Percentiles rank a stretch among this genome's conserved stretches.
Evolutionary conservation across 2,797 vertebrate genomes (phyloP).

Genomic region (Momotus momota): DNA sequence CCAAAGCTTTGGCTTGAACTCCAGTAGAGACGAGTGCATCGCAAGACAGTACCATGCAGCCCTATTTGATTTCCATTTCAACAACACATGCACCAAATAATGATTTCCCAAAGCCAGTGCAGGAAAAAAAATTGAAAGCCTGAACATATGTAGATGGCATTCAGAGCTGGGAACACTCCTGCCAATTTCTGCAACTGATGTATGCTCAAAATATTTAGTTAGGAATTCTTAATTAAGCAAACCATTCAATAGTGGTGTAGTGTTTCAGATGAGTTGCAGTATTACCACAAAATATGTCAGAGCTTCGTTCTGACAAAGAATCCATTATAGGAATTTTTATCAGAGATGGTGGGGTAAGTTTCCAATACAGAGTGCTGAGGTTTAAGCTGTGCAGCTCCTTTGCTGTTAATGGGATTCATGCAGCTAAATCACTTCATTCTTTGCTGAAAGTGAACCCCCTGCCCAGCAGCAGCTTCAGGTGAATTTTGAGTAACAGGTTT

Average conservation of each 20-base stretch:
- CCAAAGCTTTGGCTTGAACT: not conserved
- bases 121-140: slow-evolving; percentile 61
- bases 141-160: slow-evolving; percentile 62
- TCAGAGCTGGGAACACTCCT: not conserved
- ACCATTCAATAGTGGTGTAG: slow-evolving; percentile 20
- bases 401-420: not conserved
- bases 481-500: not conserved
- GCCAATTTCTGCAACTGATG: slow-evolving; percentile 62
- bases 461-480: not conserved
- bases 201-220: slow-evolving; percentile 66
- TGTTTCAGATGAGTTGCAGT: slow-evolving; percentile 56
- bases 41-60: not conserved
- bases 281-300: slow-evolving; percentile 23
- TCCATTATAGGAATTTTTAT: slow-evolving; percentile 33
- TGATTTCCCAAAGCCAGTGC: not conserved
- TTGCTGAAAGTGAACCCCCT: not conserved
- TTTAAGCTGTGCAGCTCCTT: not conserved
- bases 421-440: not conserved
- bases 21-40: not conserved
- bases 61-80: not conserved
- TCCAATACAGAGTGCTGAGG: not conserved
- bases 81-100: not conserved
- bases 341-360: not conserved
- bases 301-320: slow-evolving; percentile 51
- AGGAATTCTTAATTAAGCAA: slow-evolving; percentile 74